phyloP scores from a whole-genome alignment of 2,888 invertebrate genomes.

The Idaea aversata region DNA sequence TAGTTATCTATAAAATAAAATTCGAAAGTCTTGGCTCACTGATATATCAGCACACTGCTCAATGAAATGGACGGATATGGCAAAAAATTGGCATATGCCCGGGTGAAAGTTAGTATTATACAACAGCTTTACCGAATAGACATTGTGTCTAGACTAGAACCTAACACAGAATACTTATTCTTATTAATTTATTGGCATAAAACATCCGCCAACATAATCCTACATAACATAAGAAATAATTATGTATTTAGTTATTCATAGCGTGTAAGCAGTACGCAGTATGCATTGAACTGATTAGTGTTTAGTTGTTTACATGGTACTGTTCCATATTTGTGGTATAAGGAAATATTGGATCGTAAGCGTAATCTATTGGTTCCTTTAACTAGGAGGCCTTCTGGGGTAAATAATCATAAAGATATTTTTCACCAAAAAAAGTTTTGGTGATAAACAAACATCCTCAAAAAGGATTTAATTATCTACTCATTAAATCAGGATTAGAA shows the following conservation, averaged over 20 bases:
- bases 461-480: no score
- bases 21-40: no score
- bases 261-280: neutral
- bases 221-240: neutral
- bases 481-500: neutral
- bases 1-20: no score
- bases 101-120: no score
- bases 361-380: neutral
- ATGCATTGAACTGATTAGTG: neutral
- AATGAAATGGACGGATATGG: neutral
- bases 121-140: neutral
- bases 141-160: neutral
- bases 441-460: no score
- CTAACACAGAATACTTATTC: neutral
- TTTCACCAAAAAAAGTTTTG: neutral
- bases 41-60: neutral
- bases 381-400: neutral
- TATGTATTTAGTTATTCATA: slow-evolving; percentile 3
- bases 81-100: no score
- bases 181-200: neutral
- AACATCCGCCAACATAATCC: neutral
- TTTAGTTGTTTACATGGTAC: neutral
- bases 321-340: slow-evolving; percentile 1
- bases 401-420: no score
- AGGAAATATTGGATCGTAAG: neutral